A percentile compares a stretch with the other conserved stretches of the same genome.
Conservation (phyloP, 2,113 vertebrate genomes). For the Sapayoa aenigma region DNA sequence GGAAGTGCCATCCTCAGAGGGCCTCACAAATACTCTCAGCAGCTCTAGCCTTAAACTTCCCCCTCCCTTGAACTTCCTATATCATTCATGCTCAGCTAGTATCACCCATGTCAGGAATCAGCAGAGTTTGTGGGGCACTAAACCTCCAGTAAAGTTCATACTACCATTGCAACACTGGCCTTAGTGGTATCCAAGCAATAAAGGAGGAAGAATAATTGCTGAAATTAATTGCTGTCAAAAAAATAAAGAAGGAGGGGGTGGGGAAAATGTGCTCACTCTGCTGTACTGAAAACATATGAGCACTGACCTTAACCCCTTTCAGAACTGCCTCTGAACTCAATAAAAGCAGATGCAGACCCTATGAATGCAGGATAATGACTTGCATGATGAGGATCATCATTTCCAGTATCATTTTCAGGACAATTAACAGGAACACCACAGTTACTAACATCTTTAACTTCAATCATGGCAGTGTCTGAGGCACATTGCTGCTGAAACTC, state of each 20-base stretch:
- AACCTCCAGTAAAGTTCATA: neutral
- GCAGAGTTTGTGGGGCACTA: neutral
- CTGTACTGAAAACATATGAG: neutral
- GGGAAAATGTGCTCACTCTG: neutral
- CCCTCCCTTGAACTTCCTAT: neutral
- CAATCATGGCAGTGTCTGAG: neutral
- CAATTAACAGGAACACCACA: neutral
- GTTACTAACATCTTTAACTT: neutral
- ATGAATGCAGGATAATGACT: neutral
- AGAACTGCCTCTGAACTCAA: neutral
- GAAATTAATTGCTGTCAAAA: constrained; percentile 2
- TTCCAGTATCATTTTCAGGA: neutral
- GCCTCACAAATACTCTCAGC: neutral
- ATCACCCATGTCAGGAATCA: neutral
- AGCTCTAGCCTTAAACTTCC: neutral
- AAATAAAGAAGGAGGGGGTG: fast-evolving
- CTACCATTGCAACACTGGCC: neutral
- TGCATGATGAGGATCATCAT: neutral
- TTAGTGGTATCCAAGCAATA: neutral
- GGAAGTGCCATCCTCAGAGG: neutral
- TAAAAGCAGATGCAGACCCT: neutral
- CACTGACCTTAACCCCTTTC: neutral
- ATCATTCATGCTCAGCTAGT: neutral
- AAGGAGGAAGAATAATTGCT: constrained; percentile 4
- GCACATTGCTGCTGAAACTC: neutral